These are phyloP conservation scores for Limnothrissa miodon DNA, from an alignment of 2,113 vertebrate genomes.

Conservation along the genomic window DNA sequence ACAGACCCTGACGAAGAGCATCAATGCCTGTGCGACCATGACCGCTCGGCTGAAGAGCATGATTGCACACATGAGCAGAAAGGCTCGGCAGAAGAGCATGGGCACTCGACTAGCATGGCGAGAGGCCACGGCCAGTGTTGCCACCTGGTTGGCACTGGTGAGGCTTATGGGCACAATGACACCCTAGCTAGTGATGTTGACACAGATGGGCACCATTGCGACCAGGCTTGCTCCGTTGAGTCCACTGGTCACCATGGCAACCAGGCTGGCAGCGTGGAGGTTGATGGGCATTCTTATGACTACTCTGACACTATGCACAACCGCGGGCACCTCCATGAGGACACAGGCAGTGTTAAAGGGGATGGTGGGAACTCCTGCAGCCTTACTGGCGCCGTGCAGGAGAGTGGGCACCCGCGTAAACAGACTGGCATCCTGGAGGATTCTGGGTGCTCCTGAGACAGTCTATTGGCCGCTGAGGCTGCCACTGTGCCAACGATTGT, in stretches of 20 bases:
- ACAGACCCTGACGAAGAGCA: conserved; percentile 14
- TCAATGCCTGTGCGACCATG: background rate
- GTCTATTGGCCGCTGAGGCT: background rate
- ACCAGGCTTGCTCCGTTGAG: background rate
- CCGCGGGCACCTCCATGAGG: background rate
- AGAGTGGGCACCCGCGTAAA: background rate
- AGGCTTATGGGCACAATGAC: background rate
- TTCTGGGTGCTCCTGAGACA: conserved; percentile 7
- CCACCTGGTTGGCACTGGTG: background rate
- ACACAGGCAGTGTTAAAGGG: background rate
- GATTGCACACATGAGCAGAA: background rate
- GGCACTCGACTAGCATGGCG: background rate
- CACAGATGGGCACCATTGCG: background rate
- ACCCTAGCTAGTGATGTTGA: no score
- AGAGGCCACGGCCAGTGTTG: background rate
- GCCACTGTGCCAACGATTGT: background rate
- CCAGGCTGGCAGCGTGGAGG: background rate
- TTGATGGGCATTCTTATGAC: background rate
- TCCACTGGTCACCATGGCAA: background rate
- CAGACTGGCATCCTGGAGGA: background rate
- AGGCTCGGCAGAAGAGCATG: background rate
- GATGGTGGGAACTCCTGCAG: background rate
- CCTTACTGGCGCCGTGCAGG: background rate
- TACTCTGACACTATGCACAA: background rate
- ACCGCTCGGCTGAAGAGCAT: background rate